phyloP scores from a whole-genome alignment of 2,888 invertebrate species.

The Drosophila falleni region DNA sequence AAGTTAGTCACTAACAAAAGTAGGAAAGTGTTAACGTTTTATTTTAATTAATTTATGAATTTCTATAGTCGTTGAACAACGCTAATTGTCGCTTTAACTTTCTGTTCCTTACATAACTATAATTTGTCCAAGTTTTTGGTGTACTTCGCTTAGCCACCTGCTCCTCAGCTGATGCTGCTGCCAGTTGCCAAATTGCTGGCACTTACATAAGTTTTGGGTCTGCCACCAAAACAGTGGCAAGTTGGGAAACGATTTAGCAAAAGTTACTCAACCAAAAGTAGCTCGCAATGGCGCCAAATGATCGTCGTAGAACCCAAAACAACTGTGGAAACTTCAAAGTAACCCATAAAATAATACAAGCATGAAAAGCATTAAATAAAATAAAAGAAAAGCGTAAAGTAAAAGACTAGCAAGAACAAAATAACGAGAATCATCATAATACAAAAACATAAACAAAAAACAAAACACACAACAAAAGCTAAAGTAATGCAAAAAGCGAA shows the following conservation, averaged over 20 bases:
- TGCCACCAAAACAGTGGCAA: slow-evolving; percentile 9
- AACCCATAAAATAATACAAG: slow-evolving; percentile 32
- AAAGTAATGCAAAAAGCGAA: slow-evolving; percentile 35
- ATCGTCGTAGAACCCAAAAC: slow-evolving; percentile 44
- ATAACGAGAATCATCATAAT: slow-evolving; percentile 31
- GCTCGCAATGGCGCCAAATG: slow-evolving; percentile 55
- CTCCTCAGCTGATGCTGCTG: slow-evolving; percentile 2
- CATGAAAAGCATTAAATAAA: slow-evolving; percentile 43
- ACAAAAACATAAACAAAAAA: slow-evolving; percentile 30
- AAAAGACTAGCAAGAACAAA: slow-evolving; percentile 40
- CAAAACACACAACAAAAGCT: slow-evolving; percentile 34
- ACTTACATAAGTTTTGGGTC: slow-evolving; percentile 47
- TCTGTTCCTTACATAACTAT: slow-evolving; percentile 19
- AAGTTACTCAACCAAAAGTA: slow-evolving; percentile 27
- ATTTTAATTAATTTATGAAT: slow-evolving; percentile 14
- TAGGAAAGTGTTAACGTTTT: neutral
- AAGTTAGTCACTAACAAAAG: neutral
- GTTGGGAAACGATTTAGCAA: slow-evolving; percentile 15
- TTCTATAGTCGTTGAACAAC: neutral
- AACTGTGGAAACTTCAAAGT: slow-evolving; percentile 58
- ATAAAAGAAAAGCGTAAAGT: slow-evolving; percentile 39
- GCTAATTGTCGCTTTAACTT: slow-evolving; percentile 22
- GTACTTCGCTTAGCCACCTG: slow-evolving; percentile 20
- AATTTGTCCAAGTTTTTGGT: slow-evolving; percentile 2
- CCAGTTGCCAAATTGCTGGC: slow-evolving; percentile 53